phyloP scores from a whole-genome alignment of 2,888 invertebrate species.

The Escarpia spicata region DNA sequence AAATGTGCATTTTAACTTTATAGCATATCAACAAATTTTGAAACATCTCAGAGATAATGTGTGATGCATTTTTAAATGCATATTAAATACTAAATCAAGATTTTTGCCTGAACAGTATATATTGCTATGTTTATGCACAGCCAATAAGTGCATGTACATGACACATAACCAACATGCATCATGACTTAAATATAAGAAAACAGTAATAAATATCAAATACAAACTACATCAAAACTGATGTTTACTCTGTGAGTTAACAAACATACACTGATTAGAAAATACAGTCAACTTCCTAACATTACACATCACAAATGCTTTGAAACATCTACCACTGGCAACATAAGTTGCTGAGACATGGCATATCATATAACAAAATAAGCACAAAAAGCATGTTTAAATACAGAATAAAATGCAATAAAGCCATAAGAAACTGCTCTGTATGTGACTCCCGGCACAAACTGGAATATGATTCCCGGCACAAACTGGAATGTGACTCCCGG shows the following conservation, averaged over 20 bases:
- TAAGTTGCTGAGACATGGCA: neutral
- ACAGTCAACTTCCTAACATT: neutral
- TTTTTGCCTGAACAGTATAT: neutral
- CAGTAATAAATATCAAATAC: neutral
- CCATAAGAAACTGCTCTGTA: neutral
- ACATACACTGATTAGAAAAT: neutral
- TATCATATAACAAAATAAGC: neutral
- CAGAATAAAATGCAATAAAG: neutral
- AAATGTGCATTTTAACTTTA: constrained; percentile 3
- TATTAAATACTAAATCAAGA: neutral
- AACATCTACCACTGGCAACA: neutral
- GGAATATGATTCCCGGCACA: neutral
- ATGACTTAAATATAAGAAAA: neutral
- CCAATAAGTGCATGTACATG: neutral
- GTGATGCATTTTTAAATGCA: neutral
- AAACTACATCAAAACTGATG: neutral
- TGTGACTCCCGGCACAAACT: neutral
- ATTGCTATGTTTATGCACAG: neutral
- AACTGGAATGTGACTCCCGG: neutral
- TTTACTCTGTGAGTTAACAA: neutral
- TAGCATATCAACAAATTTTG: neutral
- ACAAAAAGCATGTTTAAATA: neutral
- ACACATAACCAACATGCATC: neutral
- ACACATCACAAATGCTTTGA: neutral
- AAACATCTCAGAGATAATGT: neutral